Percentiles rank a stretch among this genome's conserved stretches.
Conservation (phyloP, 2,113 vertebrate species). For the Xenopus borealis region DNA sequence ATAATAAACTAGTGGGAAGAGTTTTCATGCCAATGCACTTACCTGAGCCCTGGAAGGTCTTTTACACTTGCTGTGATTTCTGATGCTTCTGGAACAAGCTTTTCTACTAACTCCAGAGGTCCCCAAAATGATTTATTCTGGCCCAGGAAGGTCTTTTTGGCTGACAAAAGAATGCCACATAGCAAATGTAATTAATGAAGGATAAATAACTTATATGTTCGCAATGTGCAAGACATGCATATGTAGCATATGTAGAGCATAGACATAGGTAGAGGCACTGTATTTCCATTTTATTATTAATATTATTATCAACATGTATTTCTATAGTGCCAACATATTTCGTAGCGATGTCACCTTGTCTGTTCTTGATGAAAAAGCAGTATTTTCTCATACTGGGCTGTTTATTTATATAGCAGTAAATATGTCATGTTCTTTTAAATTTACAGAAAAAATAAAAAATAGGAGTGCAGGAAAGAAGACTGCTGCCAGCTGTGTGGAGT, state of each 20-base stretch:
- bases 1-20: no score
- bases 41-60: slow-evolving; percentile 96
- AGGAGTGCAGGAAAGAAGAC: no score
- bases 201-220: rapidly evolving
- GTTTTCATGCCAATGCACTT: slow-evolving; percentile 48
- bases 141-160: slow-evolving; percentile 96
- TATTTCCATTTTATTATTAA: no score
- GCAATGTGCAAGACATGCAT: rapidly evolving
- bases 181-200: not conserved
- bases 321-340: no score
- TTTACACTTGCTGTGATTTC: slow-evolving; percentile 98
- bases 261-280: not conserved
- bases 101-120: slow-evolving; percentile 94
- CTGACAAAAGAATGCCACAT: slow-evolving; percentile 56
- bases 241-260: not conserved
- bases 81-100: slow-evolving; percentile 91
- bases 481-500: no score
- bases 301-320: no score
- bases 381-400: no score
- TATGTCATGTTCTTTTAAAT: no score
- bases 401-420: no score
- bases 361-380: no score
- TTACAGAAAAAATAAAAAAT: no score
- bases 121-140: slow-evolving; percentile 99
- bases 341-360: no score